Evolutionary conservation across 1,140 invertebrate species (phyloP).

Genomic region (Achroia grisella): DNA sequence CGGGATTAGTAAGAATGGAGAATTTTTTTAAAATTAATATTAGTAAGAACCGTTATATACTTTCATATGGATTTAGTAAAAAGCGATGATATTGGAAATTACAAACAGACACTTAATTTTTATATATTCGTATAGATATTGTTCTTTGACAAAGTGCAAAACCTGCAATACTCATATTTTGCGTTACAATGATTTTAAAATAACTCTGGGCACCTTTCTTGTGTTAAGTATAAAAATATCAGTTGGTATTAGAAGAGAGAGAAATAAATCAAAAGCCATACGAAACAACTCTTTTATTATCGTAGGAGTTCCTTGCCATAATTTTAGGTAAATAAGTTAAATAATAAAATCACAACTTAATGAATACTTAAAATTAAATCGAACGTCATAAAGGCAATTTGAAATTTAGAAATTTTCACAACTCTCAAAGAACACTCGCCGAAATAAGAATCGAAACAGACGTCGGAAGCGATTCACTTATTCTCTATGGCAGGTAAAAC

Average conservation of each 20-base stretch:
- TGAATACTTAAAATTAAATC: constrained; percentile 68
- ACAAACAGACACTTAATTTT: too few species aligned
- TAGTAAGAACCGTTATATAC: too few species aligned
- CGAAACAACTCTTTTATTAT: constrained; percentile 59
- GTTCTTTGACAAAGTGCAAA: too few species aligned
- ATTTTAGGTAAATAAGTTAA: constrained; percentile 70
- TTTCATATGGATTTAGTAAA: too few species aligned
- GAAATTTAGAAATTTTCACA: constrained; percentile 39
- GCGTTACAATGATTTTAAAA: too few species aligned
- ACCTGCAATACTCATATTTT: too few species aligned
- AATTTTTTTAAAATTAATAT: too few species aligned
- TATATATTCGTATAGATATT: too few species aligned
- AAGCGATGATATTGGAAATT: too few species aligned
- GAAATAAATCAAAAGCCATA: constrained; percentile 18
- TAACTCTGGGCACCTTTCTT: too few species aligned
- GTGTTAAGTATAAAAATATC: not conserved
- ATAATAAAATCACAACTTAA: constrained; percentile 70
- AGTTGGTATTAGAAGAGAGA: constrained; percentile 4
- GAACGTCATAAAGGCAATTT: constrained; percentile 33
- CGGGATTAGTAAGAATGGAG: too few species aligned
- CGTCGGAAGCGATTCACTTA: constrained; percentile 54
- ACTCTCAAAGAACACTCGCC: constrained; percentile 17
- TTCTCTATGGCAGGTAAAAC: constrained; percentile 67
- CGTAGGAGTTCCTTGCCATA: constrained; percentile 64
- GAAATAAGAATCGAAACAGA: constrained; percentile 24